Base-by-base conservation (phyloP, 2,113 vertebrate species). In the Neogale vison region DNA sequence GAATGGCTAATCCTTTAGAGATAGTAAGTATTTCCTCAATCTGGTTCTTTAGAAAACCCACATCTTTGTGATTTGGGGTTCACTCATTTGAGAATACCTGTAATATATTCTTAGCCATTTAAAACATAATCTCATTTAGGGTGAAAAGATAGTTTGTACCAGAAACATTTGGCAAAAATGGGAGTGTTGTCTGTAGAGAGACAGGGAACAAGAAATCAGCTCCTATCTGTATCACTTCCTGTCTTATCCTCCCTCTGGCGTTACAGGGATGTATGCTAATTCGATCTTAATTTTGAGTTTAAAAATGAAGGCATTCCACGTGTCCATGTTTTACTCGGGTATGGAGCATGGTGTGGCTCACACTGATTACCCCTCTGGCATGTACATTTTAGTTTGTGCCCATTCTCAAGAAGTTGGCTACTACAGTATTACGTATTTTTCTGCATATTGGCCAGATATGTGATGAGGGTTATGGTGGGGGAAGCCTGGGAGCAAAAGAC, bases 381-480 rank as follows among this genome's bases (percentile, higher is more conserved):
- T 39, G 23, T 95, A 79, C 5, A 61, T 63, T 84, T 95, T 47
- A 89, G 84, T 61, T 95, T 95, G 45, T 67, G 17, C 74, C 95
- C 63, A 63, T 79, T 93, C 31, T 82, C n/a, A 95, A 94, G 91
- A 45, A 79, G 82, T 31, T 81, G 86, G 39, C 20, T 89, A 94
- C 61, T 93, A 92, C 47, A 93, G 57, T 71, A 59, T 87, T 76
- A 95, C 71, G 31, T 87, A 85, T 87, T 94, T 95, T 84, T 87
- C 42, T 96, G 89, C 50, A 47, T 91, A 82, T 50, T 29, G 74
- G 42, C 52, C 91, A 57, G 61, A 7, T 65, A 65, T 74, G 42
- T 47, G 45, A 55, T 69, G 24, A 97, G 34, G 95, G 29, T 47
- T 39, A 59, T 29, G 93, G 55, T 42, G n/a, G 50, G 87, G 83